These are phyloP conservation scores for Nasua narica DNA, from an alignment of 2,797 vertebrate species.

Conservation along the genomic window DNA sequence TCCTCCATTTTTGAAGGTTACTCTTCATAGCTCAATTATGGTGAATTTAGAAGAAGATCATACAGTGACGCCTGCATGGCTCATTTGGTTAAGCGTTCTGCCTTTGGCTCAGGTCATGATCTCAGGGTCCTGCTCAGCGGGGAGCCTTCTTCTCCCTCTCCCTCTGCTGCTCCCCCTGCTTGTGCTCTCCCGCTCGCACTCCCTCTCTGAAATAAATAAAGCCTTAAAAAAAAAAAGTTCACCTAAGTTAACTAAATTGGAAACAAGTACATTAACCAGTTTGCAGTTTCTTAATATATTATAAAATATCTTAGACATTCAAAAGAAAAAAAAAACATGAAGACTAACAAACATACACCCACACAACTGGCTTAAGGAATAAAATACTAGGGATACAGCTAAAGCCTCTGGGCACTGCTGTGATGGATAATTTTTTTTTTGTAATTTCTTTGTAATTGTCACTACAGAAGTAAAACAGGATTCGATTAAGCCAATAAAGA, in stretches of 20 bases:
- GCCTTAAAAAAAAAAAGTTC: neutral
- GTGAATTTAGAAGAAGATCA: neutral
- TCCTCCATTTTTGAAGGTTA: conserved; percentile 2
- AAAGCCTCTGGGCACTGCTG: neutral
- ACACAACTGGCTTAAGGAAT: neutral
- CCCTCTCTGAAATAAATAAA: no score
- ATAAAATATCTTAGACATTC: neutral
- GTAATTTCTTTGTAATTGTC: neutral
- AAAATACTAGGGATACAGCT: neutral
- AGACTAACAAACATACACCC: neutral
- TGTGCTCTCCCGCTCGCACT: no score
- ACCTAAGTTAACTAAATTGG: neutral
- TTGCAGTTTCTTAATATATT: neutral
- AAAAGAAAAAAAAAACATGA: neutral
- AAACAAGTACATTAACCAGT: neutral
- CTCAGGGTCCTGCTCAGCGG: no score
- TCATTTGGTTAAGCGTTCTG: no score
- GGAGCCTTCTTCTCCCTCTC: no score
- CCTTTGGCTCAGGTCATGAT: no score
- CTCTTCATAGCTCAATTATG: neutral
- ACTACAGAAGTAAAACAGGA: neutral
- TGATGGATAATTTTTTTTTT: no score
- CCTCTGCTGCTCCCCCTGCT: no score
- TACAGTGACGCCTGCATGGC: neutral
- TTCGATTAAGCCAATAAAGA: neutral